phyloP scores from a whole-genome alignment of 2,888 invertebrate species.

The Lasius fuliginosus region DNA sequence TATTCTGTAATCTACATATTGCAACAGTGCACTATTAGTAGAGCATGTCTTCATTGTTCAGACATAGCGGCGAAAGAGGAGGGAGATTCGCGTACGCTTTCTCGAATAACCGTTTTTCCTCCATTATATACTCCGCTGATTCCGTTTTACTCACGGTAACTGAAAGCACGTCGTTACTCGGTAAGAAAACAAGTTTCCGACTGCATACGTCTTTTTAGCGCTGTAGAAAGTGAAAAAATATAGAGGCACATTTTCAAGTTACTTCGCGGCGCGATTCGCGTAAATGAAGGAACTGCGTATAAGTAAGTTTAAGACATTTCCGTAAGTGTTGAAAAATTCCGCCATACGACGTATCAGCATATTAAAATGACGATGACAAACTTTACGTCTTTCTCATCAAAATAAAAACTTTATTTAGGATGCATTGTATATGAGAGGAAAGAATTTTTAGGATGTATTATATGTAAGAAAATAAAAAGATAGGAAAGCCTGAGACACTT shows the following conservation, averaged over 20 bases:
- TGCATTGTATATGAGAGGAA: neutral
- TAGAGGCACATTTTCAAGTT: constrained; percentile 12
- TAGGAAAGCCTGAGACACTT: neutral
- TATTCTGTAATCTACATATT: constrained; percentile 52
- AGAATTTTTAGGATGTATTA: neutral
- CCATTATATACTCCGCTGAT: constrained; percentile 27
- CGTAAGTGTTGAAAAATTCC: constrained; percentile 8
- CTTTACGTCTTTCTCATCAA: neutral
- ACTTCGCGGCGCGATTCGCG: constrained; percentile 8
- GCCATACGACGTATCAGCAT: neutral
- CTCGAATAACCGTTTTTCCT: constrained; percentile 27
- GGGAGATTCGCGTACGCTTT: constrained; percentile 29
- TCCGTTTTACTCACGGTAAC: constrained; percentile 29
- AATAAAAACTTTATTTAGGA: constrained; percentile 14
- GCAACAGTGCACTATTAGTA: constrained; percentile 51
- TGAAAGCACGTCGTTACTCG: constrained; percentile 40
- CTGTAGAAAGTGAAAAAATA: neutral
- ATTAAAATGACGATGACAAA: neutral
- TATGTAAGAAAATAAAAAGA: neutral
- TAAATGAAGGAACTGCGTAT: constrained; percentile 24
- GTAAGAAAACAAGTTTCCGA: constrained; percentile 41
- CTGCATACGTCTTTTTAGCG: constrained; percentile 11
- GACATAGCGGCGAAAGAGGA: neutral
- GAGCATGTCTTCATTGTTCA: constrained; percentile 57
- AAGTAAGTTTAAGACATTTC: constrained; percentile 2